Evolutionary conservation across 2,797 vertebrate species (phyloP), one percentile per base, ranked within the genome.

Genomic region (Uromys caudimaculatus): DNA sequence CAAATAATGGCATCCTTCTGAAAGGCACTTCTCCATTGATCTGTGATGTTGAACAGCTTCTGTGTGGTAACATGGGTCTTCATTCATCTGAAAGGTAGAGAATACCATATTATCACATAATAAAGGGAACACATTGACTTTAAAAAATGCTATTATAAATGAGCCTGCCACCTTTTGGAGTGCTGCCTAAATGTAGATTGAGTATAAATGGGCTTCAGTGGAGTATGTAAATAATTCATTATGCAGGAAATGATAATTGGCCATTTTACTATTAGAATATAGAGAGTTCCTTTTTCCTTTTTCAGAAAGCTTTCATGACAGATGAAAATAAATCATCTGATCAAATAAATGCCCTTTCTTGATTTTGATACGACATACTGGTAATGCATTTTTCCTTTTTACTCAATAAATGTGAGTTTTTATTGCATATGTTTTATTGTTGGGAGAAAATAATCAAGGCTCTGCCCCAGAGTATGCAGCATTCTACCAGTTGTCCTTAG

Each of bases 201-300:
- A 95, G 87, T 88, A 81, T 85, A 93, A 92, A 96, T 84, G 41
- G 60, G 73, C 90, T 95, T 90, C 24, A 17, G 82, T 17, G 7
- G 64, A 93, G 71, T 94, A 89, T 90, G 73, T 93, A 97, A 97
- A 96, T 97, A 97, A 97, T 97, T 96, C 52, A 95, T 92, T 92
- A 94, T 75, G 73, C 79, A 94, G 93, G 89, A 95, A 97, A 97
- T 95, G 77, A 96, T 47, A 97, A 90, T 44, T 0, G 0, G 44
- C 56, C 73, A 75, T 95, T 97, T 95, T 92, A 89, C 85, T 92
- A 76, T 91, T 95, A 95, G 93, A 95, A 91, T 24, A 95, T 27
- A 78, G 54, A 71, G 35, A 95, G 38, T 95, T 92, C 14, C 76
- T 93, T 95, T 93, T 94, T 64, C 81, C 67, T 90, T 76, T 93